phyloP scores from a whole-genome alignment of 2,797 vertebrate species.

The Yasuhikotakia modesta region DNA sequence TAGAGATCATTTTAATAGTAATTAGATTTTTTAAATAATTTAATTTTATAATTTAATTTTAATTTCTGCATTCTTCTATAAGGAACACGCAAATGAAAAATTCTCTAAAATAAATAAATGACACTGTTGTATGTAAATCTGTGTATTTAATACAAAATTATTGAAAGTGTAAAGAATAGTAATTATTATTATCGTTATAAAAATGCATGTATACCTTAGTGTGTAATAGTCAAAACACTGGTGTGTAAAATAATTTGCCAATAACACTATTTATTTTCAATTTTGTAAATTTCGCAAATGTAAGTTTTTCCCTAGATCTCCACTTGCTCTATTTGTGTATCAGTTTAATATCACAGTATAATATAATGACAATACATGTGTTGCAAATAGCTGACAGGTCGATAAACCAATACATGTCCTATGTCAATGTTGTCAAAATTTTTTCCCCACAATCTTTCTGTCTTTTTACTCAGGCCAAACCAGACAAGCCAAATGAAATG shows the following conservation, averaged over 20 bases:
- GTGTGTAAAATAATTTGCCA: neutral
- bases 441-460: neutral
- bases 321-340: too few relatives aligned
- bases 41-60: too few relatives aligned
- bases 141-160: neutral
- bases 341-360: neutral
- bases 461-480: neutral
- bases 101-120: neutral
- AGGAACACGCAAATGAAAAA: neutral
- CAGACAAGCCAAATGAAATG: neutral
- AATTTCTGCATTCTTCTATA: slow-evolving; percentile 45
- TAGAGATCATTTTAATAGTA: slow-evolving; percentile 53
- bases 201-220: neutral
- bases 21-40: too few relatives aligned
- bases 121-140: neutral
- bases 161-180: neutral
- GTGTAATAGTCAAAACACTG: neutral
- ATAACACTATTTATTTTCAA: too few relatives aligned
- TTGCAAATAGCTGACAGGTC: neutral
- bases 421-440: neutral
- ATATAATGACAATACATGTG: neutral
- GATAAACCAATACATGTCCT: slow-evolving; percentile 26
- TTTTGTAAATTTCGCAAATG: too few relatives aligned
- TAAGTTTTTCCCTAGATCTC: too few relatives aligned
- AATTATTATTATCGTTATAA: neutral